Evolutionary conservation across 2,113 vertebrate genomes (phyloP).

Genomic region (Cebus imitator): DNA sequence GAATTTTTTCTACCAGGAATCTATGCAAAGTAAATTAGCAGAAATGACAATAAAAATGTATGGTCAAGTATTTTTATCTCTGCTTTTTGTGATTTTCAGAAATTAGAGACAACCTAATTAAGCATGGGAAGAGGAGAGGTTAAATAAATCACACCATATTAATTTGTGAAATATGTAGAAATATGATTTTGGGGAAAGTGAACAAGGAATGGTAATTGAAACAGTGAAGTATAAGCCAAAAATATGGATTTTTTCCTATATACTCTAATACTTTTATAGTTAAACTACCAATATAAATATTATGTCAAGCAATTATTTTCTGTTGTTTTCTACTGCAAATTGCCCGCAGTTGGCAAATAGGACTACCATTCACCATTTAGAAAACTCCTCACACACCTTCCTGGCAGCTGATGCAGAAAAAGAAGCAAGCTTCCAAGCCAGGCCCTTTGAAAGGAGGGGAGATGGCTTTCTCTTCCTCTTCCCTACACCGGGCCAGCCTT

Average conservation of each 20-base stretch:
- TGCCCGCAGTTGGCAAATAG: not conserved
- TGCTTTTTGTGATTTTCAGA: not conserved
- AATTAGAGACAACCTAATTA: not conserved
- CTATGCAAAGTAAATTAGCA: not conserved
- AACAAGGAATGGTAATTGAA: not conserved
- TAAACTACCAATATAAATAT: conserved; percentile 14
- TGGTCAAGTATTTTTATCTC: not conserved
- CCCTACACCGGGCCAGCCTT: not conserved
- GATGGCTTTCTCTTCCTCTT: not conserved
- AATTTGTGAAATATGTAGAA: not conserved
- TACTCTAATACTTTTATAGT: not conserved
- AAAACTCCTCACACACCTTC: not conserved
- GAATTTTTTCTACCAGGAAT: not conserved
- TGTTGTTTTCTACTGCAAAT: not conserved
- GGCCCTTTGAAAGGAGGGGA: not conserved
- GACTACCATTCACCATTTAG: conserved; percentile 1
- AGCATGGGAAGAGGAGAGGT: not conserved
- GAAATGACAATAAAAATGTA: not conserved
- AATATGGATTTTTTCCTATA: not conserved
- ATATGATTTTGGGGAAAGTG: not conserved
- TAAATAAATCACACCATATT: not conserved
- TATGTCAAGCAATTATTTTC: conserved; percentile 29
- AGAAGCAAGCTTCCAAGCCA: conserved; percentile 16
- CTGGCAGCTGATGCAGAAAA: not conserved
- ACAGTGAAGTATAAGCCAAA: not conserved